Evolutionary conservation across 2,797 vertebrate species (phyloP).

Genomic region (Xiphophorus birchmanni): DNA sequence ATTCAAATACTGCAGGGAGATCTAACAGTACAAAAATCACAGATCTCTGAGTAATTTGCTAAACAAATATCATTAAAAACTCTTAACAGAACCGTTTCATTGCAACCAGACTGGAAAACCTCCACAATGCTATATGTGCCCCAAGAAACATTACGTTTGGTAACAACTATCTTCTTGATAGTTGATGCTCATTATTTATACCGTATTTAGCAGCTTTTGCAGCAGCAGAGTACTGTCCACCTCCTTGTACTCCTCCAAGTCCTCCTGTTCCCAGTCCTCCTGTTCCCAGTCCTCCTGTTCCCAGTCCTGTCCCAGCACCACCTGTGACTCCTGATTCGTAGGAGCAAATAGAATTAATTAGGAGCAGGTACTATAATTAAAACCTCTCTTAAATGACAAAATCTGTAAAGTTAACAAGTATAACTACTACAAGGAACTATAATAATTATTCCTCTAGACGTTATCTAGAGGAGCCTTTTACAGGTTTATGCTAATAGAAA

Average conservation of each 20-base stretch:
- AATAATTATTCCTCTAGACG: not conserved
- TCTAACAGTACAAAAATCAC: not conserved
- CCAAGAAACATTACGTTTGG: not conserved
- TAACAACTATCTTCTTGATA: not conserved
- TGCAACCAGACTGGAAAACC: not conserved
- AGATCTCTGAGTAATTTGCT: not conserved
- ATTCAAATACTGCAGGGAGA: not conserved
- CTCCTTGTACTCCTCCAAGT: conserved; percentile 27
- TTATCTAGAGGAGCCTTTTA: not conserved
- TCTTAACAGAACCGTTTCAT: not conserved
- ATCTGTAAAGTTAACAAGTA: not conserved
- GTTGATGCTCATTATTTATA: not conserved
- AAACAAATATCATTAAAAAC: not conserved
- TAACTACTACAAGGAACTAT: not conserved
- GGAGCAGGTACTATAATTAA: not conserved
- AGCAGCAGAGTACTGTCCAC: conserved; percentile 53
- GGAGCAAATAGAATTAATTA: not conserved
- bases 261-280: conserved; percentile 21
- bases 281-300: conserved; percentile 20
- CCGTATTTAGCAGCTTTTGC: conserved; percentile 66
- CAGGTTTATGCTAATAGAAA: not conserved
- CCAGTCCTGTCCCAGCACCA: conserved; percentile 18
- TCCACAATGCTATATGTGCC: not conserved
- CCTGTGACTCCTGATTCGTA: not conserved
- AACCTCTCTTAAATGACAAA: not conserved